Conservation (phyloP, 2,888 invertebrate species). For the Drosophila subquinaria region DNA sequence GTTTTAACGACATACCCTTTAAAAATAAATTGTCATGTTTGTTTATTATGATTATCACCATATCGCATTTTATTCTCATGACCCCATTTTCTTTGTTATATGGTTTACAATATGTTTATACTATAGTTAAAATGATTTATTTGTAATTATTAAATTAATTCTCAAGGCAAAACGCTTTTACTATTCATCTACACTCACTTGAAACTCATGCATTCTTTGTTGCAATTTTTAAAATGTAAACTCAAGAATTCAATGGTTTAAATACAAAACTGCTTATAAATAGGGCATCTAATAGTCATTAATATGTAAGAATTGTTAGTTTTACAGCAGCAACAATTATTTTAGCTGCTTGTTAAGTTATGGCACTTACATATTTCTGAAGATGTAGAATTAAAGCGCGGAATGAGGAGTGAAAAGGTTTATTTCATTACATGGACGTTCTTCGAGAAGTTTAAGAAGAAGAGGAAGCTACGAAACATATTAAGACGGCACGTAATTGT, state of each 20-base stretch:
- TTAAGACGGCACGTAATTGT: constrained; percentile 48
- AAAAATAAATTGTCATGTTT: neutral
- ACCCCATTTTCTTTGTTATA: neutral
- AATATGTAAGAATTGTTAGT: neutral
- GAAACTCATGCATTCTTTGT: neutral
- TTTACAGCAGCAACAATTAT: constrained; percentile 16
- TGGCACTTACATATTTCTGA: constrained; percentile 11
- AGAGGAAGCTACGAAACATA: constrained; percentile 24
- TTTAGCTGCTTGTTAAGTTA: constrained; percentile 28
- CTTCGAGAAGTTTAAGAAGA: neutral
- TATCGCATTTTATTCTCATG: too few species aligned
- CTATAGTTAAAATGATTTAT: neutral
- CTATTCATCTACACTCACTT: neutral
- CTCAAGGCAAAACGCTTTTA: neutral
- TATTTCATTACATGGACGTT: constrained; percentile 23
- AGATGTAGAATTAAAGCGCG: constrained; percentile 2
- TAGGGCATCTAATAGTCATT: neutral
- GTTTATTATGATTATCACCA: too few species aligned
- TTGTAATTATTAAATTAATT: neutral
- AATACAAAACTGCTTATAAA: neutral
- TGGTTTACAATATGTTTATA: neutral
- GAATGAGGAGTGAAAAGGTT: constrained; percentile 2
- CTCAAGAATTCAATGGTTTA: neutral
- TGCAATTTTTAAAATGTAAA: neutral
- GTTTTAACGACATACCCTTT: constrained; percentile 2